phyloP scores from a whole-genome alignment of 23 tunicate genomes.

The Halocynthia roretzi region DNA sequence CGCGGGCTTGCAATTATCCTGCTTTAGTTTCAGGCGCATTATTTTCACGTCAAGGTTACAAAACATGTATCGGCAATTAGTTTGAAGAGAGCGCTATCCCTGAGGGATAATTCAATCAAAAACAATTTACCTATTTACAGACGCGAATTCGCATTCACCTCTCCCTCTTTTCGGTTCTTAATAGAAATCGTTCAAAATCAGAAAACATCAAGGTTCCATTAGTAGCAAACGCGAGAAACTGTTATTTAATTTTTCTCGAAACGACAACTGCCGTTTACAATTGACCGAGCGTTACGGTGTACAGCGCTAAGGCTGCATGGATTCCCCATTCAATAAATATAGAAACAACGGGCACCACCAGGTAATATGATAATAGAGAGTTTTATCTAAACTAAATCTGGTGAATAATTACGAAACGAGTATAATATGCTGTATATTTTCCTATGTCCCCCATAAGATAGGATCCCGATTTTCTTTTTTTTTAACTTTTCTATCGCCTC shows the following conservation, averaged over 20 bases:
- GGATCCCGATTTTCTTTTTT: too few species aligned
- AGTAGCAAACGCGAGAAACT: not conserved
- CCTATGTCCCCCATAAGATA: too few species aligned
- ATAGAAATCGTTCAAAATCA: not conserved
- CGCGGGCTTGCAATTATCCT: not conserved
- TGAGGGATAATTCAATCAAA: constrained; percentile 2
- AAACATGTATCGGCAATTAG: constrained; percentile 19
- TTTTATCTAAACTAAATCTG: too few species aligned
- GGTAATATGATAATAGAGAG: too few species aligned
- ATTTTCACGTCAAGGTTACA: constrained; percentile 17
- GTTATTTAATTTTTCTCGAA: constrained; percentile 8
- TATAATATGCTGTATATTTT: too few species aligned
- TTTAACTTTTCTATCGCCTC: too few species aligned
- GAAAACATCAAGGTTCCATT: constrained; percentile 11
- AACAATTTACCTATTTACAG: not conserved
- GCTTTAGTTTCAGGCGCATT: constrained; percentile 1
- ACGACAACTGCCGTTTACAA: constrained; percentile 15
- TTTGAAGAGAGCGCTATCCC: constrained; percentile 1
- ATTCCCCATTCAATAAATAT: too few species aligned
- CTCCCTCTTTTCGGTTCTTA: too few species aligned
- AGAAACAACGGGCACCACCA: too few species aligned
- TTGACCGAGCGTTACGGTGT: too few species aligned
- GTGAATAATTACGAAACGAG: too few species aligned
- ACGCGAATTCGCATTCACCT: not conserved
- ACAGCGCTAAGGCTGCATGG: too few species aligned